Base-by-base conservation (phyloP, 2,888 invertebrate species). In the Apodemia hepburni region DNA sequence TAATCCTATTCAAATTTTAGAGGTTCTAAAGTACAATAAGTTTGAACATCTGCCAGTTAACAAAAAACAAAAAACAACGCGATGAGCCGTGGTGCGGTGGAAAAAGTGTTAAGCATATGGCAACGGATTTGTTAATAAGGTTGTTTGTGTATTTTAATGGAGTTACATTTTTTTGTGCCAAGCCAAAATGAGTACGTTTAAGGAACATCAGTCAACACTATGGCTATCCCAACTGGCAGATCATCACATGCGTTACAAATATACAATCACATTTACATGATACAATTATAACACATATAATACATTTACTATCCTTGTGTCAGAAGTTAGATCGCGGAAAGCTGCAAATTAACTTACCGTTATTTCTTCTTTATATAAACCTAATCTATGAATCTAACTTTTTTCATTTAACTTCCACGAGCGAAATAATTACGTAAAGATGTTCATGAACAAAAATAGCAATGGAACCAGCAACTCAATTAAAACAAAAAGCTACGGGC, bases 101-200 rank as follows among this genome's bases (percentile, higher is more conserved):
- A 54, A 54, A 54, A 54, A 54, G 54, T 54, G 54, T 54, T 54
- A 54, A 27, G 29, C 54, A 54, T 29, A 54, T 54, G 54, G 54
- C 54, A 27, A 15, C n/a, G 29, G 54, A 27, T 54, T 54, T 54
- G 54, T 29, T 54, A 54, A 54, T 54, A 27, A n/a, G 54, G 29
- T 54, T 54, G 54, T 54, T 54, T 54, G 54, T 54, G 54, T 54
- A 18, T 54, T 29, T n/a, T 29, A 54, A 54, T 27, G 8, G 54
- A 27, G 29, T 27, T 54, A 51, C 22, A 5, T 6, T 54, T 54
- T 27, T 2, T 54, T 54, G 11, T 42, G 42, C 15, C 5, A 54
- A 29, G 15, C 15, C 29, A 54, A 54, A 54, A 54, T 29, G 5
- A 15, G 12, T 22, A 29, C 12, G 38, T 11, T 38, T 38, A 38